A percentile compares a stretch with the other conserved stretches of the same genome.
These are phyloP conservation scores for Montipora efflorescens DNA, from an alignment of 64 coral and sea anemone species.

Conservation along the genomic window DNA sequence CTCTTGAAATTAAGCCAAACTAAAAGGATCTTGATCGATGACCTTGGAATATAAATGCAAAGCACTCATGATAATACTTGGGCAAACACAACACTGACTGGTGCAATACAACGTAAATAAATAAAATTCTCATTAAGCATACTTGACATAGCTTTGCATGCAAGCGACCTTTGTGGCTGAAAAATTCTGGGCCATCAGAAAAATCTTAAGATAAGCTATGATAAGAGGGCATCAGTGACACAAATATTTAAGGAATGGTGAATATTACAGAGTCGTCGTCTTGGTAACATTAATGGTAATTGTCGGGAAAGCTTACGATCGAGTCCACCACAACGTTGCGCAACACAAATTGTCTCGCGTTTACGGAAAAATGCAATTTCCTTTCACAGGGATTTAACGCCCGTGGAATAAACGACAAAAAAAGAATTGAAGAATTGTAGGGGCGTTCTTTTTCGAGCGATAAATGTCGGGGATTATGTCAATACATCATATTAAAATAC, in stretches of 20 bases:
- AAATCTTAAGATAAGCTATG: too few relatives aligned
- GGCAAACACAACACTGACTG: conserved; percentile 11
- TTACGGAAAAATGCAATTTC: too few relatives aligned
- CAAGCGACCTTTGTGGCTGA: not conserved
- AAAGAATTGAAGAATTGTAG: too few relatives aligned
- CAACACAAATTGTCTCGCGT: too few relatives aligned
- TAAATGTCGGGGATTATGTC: too few relatives aligned
- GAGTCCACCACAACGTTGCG: too few relatives aligned
- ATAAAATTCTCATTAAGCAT: not conserved
- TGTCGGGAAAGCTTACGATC: not conserved
- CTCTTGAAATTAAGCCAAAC: not conserved
- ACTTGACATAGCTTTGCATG: not conserved
- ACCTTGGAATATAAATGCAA: not conserved
- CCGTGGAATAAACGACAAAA: too few relatives aligned
- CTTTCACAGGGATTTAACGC: too few relatives aligned
- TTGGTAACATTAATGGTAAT: not conserved
- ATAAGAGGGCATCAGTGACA: too few relatives aligned
- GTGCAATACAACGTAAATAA: not conserved
- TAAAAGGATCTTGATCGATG: not conserved
- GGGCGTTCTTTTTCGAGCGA: too few relatives aligned
- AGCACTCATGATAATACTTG: not conserved
- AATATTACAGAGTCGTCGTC: not conserved
- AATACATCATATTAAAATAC: too few relatives aligned
- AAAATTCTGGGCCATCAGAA: not conserved
- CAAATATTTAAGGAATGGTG: too few relatives aligned